phyloP scores from a whole-genome alignment of 2,797 vertebrate genomes.

The Picus viridis region DNA sequence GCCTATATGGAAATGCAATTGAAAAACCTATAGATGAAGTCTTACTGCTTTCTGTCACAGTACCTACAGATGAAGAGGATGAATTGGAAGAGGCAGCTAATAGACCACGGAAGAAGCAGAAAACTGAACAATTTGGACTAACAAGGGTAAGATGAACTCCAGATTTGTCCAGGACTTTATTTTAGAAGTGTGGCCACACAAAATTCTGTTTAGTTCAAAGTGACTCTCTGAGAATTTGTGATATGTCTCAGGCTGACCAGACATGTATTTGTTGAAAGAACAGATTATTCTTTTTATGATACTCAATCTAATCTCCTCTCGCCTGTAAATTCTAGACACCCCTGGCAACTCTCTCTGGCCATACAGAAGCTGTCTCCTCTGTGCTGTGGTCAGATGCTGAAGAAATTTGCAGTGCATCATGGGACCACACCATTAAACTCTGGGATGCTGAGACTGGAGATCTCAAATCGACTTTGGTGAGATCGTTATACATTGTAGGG shows the following conservation, averaged over 20 bases:
- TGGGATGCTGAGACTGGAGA: constrained; percentile 92
- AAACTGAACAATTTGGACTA: constrained; percentile 93
- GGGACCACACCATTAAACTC: constrained; percentile 95
- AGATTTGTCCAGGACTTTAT: neutral
- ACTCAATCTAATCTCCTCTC: neutral
- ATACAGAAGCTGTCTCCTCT: constrained; percentile 92
- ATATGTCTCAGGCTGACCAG: neutral
- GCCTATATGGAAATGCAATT: neutral
- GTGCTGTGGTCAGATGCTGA: constrained; percentile 92
- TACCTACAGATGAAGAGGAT: constrained; percentile 93
- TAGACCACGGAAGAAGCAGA: constrained; percentile 96
- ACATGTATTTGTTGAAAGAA: neutral
- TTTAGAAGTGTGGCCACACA: neutral
- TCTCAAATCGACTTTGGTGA: constrained; percentile 91
- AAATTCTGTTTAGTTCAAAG: neutral
- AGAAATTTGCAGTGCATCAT: constrained; percentile 94
- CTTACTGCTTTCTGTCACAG: constrained; percentile 72
- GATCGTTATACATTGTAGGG: neutral
- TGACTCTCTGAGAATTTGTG: neutral
- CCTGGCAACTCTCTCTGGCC: constrained; percentile 92
- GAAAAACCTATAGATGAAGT: neutral
- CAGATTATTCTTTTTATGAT: neutral
- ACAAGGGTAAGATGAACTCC: constrained; percentile 84
- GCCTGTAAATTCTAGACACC: constrained; percentile 85
- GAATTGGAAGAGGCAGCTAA: constrained; percentile 86